phyloP scores from a whole-genome alignment of 2,888 invertebrate genomes.

The Hypselothyrea guttata region DNA sequence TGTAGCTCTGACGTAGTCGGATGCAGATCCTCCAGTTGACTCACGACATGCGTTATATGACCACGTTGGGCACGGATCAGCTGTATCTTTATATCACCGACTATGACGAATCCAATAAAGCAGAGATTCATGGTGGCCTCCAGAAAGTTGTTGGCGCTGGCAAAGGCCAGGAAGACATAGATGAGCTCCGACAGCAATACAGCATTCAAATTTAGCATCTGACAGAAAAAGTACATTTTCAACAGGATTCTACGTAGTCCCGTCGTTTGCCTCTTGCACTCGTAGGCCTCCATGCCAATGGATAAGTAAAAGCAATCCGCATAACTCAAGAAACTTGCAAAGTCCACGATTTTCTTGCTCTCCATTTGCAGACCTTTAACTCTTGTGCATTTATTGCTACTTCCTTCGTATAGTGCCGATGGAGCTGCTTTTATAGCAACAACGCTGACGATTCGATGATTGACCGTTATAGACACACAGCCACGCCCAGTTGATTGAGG shows the following conservation, averaged over 20 bases:
- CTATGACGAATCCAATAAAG: slow-evolving; percentile 70
- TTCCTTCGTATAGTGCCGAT: not conserved
- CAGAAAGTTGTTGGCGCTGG: slow-evolving; percentile 65
- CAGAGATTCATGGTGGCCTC: slow-evolving; percentile 75
- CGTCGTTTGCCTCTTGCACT: not conserved
- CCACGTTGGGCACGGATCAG: slow-evolving; percentile 60
- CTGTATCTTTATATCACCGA: slow-evolving; percentile 73
- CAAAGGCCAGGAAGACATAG: slow-evolving; percentile 66
- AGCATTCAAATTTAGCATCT: slow-evolving; percentile 64
- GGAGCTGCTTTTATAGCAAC: slow-evolving; percentile 20
- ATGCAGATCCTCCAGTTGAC: slow-evolving; percentile 58
- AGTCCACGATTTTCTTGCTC: slow-evolving; percentile 10
- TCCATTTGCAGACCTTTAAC: slow-evolving; percentile 7
- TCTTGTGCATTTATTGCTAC: not conserved
- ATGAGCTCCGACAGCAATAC: slow-evolving; percentile 64
- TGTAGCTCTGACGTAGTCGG: slow-evolving; percentile 55
- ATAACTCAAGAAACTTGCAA: slow-evolving; percentile 57
- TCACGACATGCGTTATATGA: slow-evolving; percentile 59
- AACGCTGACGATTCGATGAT: slow-evolving; percentile 47
- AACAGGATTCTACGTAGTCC: slow-evolving; percentile 22
- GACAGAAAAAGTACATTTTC: slow-evolving; percentile 45
- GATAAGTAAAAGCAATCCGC: slow-evolving; percentile 64
- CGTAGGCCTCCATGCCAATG: slow-evolving; percentile 69
- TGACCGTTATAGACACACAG: slow-evolving; percentile 28
- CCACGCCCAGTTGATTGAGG: slow-evolving; percentile 54